phyloP scores from a whole-genome alignment of 1,140 invertebrate species.

The Cepaea nemoralis region DNA sequence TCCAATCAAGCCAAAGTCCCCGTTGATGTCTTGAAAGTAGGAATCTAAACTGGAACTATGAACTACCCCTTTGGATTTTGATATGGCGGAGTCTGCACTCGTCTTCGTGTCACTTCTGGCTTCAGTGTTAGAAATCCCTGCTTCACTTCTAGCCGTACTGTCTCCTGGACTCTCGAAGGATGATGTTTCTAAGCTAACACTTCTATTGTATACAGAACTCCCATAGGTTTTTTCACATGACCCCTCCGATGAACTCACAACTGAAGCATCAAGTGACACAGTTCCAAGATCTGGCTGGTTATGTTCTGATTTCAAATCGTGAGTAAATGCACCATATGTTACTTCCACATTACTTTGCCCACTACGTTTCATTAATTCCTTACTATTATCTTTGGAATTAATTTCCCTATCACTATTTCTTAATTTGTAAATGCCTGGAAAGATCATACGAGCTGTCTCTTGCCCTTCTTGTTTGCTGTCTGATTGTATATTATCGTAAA shows the following conservation, averaged over 20 bases:
- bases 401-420: not conserved
- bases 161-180: not conserved
- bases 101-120: not conserved
- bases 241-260: not conserved
- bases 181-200: not conserved
- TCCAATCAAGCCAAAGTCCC: not conserved
- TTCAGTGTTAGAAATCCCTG: not conserved
- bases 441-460: not conserved
- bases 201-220: not conserved
- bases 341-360: not conserved
- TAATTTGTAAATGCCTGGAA: not conserved
- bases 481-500: not conserved
- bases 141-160: not conserved
- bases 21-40: not conserved
- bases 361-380: not conserved
- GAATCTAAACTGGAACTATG: constrained; percentile 59
- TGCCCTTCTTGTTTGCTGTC: not conserved
- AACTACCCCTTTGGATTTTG: constrained; percentile 36
- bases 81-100: not conserved
- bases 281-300: not conserved
- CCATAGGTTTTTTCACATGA: not conserved
- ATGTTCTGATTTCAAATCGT: not conserved
- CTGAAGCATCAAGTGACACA: not conserved
- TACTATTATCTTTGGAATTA: not conserved
- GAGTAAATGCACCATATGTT: not conserved